phyloP scores from a whole-genome alignment of 2,888 invertebrate genomes.

The Aphrophora alni region DNA sequence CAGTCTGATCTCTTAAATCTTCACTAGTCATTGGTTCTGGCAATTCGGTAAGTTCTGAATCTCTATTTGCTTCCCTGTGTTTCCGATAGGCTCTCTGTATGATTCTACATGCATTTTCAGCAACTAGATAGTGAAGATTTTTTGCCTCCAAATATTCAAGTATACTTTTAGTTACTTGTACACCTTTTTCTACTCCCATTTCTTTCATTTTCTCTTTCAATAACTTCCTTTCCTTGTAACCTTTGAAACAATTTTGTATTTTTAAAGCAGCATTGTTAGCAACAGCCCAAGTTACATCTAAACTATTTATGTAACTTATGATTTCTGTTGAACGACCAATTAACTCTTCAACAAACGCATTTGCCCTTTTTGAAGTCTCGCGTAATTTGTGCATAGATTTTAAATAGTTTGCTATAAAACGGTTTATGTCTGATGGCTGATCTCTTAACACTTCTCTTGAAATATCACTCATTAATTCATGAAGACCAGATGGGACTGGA shows the following conservation, averaged over 20 bases:
- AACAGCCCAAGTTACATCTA: slow-evolving; percentile 28
- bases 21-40: background rate
- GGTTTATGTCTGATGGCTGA: slow-evolving; percentile 68
- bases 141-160: slow-evolving; percentile 4
- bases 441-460: slow-evolving; percentile 75
- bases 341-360: slow-evolving; percentile 38
- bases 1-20: background rate
- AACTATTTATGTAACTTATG: slow-evolving; percentile 28
- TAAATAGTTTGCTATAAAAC: slow-evolving; percentile 73
- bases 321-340: slow-evolving; percentile 20
- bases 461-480: slow-evolving; percentile 74
- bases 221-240: slow-evolving; percentile 38
- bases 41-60: slow-evolving; percentile 7
- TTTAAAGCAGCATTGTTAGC: slow-evolving; percentile 35
- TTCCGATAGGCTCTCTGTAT: background rate
- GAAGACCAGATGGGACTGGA: slow-evolving; percentile 69
- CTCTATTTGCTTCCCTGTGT: background rate
- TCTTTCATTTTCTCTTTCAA: slow-evolving; percentile 50
- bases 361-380: slow-evolving; percentile 55
- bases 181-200: slow-evolving; percentile 47
- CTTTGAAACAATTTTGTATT: slow-evolving; percentile 37
- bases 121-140: background rate
- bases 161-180: background rate
- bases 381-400: slow-evolving; percentile 69
- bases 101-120: background rate